Percentiles rank a stretch among this genome's conserved stretches.
These are phyloP conservation scores for Calliopsis andreniformis DNA, from an alignment of 1,140 invertebrate species.

Conservation along the genomic window DNA sequence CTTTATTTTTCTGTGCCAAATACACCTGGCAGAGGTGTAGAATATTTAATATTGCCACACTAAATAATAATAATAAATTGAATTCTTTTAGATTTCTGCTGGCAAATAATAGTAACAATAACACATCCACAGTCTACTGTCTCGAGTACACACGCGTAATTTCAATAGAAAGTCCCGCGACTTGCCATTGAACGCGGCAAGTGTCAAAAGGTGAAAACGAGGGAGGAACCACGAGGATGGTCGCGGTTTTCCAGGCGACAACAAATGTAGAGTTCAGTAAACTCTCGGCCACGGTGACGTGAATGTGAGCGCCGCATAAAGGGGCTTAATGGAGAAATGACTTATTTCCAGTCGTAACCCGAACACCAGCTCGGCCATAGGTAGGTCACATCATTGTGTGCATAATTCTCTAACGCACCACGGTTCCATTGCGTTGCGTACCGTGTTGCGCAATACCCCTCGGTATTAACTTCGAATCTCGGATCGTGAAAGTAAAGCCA, in stretches of 20 bases:
- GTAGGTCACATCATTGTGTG: constrained; percentile 46
- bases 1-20: too few species aligned
- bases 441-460: constrained; percentile 33
- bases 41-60: too few species aligned
- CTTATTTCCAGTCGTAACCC: constrained; percentile 52
- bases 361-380: constrained; percentile 30
- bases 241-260: neutral
- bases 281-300: constrained; percentile 22
- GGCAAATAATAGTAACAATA: neutral
- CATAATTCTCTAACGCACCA: constrained; percentile 9
- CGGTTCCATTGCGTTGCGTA: constrained; percentile 49
- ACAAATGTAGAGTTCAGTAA: constrained; percentile 24
- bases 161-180: too few species aligned
- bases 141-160: neutral
- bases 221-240: too few species aligned
- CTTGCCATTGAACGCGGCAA: too few species aligned
- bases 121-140: too few species aligned
- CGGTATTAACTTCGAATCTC: constrained; percentile 37
- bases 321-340: constrained; percentile 53
- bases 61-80: too few species aligned
- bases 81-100: constrained; percentile 8
- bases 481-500: constrained; percentile 32
- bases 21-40: too few species aligned
- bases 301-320: constrained; percentile 47
- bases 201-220: neutral